Conservation (phyloP, 2,113 vertebrate species). For the Hippocampus mohnikei region DNA sequence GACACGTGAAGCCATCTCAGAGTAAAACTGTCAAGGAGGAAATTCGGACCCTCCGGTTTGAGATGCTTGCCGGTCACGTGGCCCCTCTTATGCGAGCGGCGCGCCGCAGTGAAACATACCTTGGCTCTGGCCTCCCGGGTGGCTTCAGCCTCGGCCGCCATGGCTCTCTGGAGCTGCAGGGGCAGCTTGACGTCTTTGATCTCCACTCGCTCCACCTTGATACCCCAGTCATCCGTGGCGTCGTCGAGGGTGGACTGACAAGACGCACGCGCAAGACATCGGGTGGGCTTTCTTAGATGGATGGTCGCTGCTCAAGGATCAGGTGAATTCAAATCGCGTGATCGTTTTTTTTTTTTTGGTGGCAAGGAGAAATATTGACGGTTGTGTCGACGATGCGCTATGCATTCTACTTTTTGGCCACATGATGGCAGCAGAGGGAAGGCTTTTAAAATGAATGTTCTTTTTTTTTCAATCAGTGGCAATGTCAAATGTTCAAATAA, state of each 20-base stretch:
- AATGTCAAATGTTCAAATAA: background rate
- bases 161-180: slow-evolving; percentile 90
- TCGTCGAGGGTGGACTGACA: slow-evolving; percentile 81
- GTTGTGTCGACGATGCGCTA: background rate
- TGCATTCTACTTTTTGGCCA: background rate
- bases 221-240: slow-evolving; percentile 92
- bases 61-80: background rate
- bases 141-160: slow-evolving; percentile 96
- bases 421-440: slow-evolving; percentile 7
- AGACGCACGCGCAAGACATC: slow-evolving; percentile 1
- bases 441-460: background rate
- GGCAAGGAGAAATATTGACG: too few species aligned
- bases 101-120: slow-evolving; percentile 60
- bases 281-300: background rate
- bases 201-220: slow-evolving; percentile 96
- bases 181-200: slow-evolving; percentile 97
- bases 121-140: slow-evolving; percentile 90
- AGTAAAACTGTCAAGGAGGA: too few species aligned
- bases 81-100: background rate
- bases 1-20: too few species aligned
- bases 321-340: background rate
- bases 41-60: too few species aligned
- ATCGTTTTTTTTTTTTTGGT: background rate
- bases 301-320: background rate
- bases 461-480: background rate